Evolutionary conservation across 1,140 invertebrate species (phyloP).

Genomic region (Drosophila ficusphila): DNA sequence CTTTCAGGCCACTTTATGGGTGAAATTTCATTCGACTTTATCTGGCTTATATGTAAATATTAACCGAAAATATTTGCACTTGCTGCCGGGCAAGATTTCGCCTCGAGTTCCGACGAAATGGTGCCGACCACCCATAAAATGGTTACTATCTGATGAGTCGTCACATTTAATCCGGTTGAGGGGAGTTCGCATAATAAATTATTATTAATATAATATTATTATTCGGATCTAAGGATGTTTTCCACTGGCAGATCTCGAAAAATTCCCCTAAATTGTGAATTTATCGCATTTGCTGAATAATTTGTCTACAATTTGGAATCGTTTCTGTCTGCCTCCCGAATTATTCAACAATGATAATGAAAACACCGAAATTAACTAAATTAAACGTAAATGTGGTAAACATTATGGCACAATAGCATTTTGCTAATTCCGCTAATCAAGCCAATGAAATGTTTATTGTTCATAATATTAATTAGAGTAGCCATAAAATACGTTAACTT

Average conservation of each 20-base stretch:
- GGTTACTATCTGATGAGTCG: constrained; percentile 11
- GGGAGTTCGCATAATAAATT: neutral
- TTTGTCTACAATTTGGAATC: constrained; percentile 12
- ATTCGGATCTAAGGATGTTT: neutral
- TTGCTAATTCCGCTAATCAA: constrained; percentile 8
- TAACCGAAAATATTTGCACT: constrained; percentile 54
- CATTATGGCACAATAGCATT: constrained; percentile 24
- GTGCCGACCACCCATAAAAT: constrained; percentile 26
- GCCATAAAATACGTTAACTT: constrained; percentile 17
- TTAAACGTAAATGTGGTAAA: constrained; percentile 14
- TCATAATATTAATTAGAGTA: constrained; percentile 27
- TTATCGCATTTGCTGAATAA: constrained; percentile 26
- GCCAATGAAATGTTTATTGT: constrained; percentile 23
- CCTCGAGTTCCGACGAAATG: constrained; percentile 25
- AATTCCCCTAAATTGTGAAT: constrained; percentile 21
- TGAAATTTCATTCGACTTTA: constrained; percentile 40
- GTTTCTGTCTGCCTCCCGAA: constrained; percentile 23
- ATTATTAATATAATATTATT: neutral
- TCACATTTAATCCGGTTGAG: neutral
- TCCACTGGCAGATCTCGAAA: neutral
- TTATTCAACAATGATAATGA: constrained; percentile 18
- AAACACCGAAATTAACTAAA: constrained; percentile 24
- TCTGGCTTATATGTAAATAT: constrained; percentile 38
- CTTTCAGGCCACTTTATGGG: constrained; percentile 35
- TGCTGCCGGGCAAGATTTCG: constrained; percentile 48